These are phyloP conservation scores for Aphelinus atriplicis DNA, from an alignment of 1,140 invertebrate species.

Conservation along the genomic window DNA sequence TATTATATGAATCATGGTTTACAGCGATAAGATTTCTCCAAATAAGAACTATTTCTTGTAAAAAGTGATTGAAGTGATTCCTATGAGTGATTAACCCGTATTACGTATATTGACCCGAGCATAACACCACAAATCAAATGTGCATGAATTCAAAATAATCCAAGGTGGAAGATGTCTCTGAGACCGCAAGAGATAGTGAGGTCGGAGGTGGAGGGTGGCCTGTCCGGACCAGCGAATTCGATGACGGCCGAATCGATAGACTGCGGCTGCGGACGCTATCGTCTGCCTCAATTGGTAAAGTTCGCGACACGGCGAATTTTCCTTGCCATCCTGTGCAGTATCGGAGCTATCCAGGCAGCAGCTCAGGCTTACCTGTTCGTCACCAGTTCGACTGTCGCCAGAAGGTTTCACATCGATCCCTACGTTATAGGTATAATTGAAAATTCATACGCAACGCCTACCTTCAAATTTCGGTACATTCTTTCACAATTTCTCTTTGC, in stretches of 20 bases:
- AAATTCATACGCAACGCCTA: constrained; percentile 35
- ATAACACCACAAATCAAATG: no score
- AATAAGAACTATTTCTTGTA: no score
- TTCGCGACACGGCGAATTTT: constrained; percentile 69
- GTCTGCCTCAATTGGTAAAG: constrained; percentile 68
- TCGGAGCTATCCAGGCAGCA: constrained; percentile 68
- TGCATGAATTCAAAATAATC: no score
- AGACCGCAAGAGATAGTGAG: constrained; percentile 54
- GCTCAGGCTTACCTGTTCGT: constrained; percentile 68
- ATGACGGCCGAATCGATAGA: constrained; percentile 68
- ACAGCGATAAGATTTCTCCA: no score
- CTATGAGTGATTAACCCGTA: no score
- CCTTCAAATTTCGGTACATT: no score
- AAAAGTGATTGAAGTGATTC: no score
- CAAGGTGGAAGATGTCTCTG: constrained; percentile 49
- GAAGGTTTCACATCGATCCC: constrained; percentile 64
- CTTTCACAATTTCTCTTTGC: constrained; percentile 43
- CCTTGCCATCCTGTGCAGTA: constrained; percentile 64
- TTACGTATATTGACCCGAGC: no score
- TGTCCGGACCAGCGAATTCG: constrained; percentile 62
- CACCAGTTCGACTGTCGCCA: constrained; percentile 67
- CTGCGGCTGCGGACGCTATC: constrained; percentile 69
- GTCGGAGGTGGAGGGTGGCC: constrained; percentile 58
- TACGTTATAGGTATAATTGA: constrained; percentile 60
- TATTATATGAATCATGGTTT: no score